phyloP scores from a whole-genome alignment of 2,888 invertebrate species.

The Sinelater perroti region DNA sequence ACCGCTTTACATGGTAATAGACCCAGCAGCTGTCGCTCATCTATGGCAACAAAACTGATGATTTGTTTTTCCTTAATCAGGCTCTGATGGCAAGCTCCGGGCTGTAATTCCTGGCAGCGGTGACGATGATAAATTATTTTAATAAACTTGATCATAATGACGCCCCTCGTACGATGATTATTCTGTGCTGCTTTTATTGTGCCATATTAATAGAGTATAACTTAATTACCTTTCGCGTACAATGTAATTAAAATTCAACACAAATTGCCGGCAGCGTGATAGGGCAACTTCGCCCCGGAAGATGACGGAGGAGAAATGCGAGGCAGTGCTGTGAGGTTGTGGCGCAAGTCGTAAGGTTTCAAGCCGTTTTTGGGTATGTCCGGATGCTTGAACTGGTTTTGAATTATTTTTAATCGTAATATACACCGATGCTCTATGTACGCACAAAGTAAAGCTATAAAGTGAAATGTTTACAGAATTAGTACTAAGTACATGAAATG shows the following conservation, averaged over 20 bases:
- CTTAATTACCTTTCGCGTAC: conserved; percentile 29
- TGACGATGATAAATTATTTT: conserved; percentile 34
- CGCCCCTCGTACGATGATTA: conserved; percentile 28
- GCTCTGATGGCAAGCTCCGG: too few relatives aligned
- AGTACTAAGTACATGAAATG: too few relatives aligned
- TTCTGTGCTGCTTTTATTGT: conserved; percentile 28
- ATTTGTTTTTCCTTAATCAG: too few relatives aligned
- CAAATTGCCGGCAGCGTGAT: conserved; percentile 35
- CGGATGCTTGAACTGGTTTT: not conserved
- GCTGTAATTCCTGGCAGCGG: conserved; percentile 9
- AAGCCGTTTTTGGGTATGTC: not conserved
- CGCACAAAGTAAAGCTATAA: too few relatives aligned
- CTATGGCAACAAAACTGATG: too few relatives aligned
- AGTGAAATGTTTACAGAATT: too few relatives aligned
- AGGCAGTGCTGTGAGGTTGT: conserved; percentile 11
- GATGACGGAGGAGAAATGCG: conserved; percentile 16
- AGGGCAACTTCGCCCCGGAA: conserved; percentile 28
- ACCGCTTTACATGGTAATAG: too few relatives aligned
- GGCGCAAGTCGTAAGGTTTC: conserved; percentile 25
- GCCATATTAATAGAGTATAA: conserved; percentile 30
- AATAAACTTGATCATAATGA: conserved; percentile 32
- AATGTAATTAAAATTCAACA: conserved; percentile 35
- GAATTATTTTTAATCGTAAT: too few relatives aligned
- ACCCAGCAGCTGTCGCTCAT: too few relatives aligned
- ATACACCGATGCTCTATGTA: too few relatives aligned